Evolutionary conservation across 30 jellyfish, hydroid and myxozoan genomes (phyloP), one percentile per base, ranked within the genome.

Genomic region (Aurelia aurita complex sp. Pacific): DNA sequence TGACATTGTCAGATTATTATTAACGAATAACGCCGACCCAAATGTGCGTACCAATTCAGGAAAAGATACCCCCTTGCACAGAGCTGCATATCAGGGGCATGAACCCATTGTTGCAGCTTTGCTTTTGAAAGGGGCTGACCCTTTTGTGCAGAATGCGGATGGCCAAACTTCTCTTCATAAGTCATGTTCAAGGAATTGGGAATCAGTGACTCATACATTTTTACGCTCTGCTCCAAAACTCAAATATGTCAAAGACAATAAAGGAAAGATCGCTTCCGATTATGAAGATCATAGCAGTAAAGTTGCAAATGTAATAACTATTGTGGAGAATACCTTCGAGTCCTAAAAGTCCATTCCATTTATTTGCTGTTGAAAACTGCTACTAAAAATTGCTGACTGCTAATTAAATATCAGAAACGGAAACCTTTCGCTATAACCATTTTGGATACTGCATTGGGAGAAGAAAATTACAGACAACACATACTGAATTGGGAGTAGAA

Each of bases 81-180:
- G 98, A 53, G 98, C 96, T 42, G 97, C 96, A 18, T 84, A 91
- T 77, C 89, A 76, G 38, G 98, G 98, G 1, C 76, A 85, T 64
- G 70, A 55, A 17, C 74, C 64, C 11, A 82, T 82, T 32, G 92
- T 79, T 3, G 32, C 71, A n/a, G 50, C 68, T 9, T 69, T 91
- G 57, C n/a, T 85, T 57, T 9, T 73, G 4, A 55, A 72, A 23
- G 85, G 90, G 9, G 98, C 98, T 7, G 91, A 85, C 60, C 79
- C 90, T 12, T 12, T 38, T 35, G 43, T 65, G 50, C 90, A 91
- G 59, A 91, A 85, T 57, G 55, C 85, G 43, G 98, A 91, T 74
- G 98, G 98, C 13, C 88, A 85, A 51, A 91, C 98, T 15, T 83
- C 95, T 13, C 79, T 85, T 11, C 98, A 91, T 62, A 91, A 91